Evolutionary conservation across 1,140 invertebrate genomes (phyloP).

Genomic region (Camponotus vicinus): DNA sequence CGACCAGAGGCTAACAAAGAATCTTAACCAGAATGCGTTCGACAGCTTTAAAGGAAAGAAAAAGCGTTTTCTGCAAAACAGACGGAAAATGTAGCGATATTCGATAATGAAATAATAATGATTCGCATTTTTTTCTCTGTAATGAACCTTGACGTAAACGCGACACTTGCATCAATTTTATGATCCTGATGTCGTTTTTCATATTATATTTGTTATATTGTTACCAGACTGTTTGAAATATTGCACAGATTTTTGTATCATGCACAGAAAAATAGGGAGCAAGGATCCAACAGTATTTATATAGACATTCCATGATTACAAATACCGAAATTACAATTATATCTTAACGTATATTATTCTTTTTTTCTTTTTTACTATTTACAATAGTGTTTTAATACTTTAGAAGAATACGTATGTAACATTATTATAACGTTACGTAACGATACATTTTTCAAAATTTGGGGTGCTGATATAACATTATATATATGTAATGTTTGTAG

Average conservation of each 20-base stretch:
- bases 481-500: background rate
- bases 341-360: background rate
- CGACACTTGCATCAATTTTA: slow-evolving; percentile 29
- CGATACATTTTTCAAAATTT: slow-evolving; percentile 35
- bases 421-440: slow-evolving; percentile 35
- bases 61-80: background rate
- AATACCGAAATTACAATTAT: slow-evolving; percentile 8
- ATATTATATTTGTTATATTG: slow-evolving; percentile 18
- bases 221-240: slow-evolving; percentile 13
- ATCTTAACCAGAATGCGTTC: slow-evolving; percentile 54
- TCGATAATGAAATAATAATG: slow-evolving; percentile 31
- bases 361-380: slow-evolving; percentile 33
- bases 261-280: slow-evolving; percentile 51
- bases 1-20: slow-evolving; percentile 67
- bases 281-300: slow-evolving; percentile 37
- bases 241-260: slow-evolving; percentile 53
- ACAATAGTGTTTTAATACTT: slow-evolving; percentile 22
- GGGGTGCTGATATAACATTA: slow-evolving; percentile 14
- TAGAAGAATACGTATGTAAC: slow-evolving; percentile 10
- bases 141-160: background rate
- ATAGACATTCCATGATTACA: slow-evolving; percentile 18
- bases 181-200: slow-evolving; percentile 18
- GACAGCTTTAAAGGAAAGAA: background rate
- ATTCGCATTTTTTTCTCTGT: slow-evolving; percentile 35
- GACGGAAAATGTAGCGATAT: slow-evolving; percentile 37